Evolutionary conservation across 2,113 vertebrate species (phyloP).

Genomic region (Corythornis cristatus): DNA sequence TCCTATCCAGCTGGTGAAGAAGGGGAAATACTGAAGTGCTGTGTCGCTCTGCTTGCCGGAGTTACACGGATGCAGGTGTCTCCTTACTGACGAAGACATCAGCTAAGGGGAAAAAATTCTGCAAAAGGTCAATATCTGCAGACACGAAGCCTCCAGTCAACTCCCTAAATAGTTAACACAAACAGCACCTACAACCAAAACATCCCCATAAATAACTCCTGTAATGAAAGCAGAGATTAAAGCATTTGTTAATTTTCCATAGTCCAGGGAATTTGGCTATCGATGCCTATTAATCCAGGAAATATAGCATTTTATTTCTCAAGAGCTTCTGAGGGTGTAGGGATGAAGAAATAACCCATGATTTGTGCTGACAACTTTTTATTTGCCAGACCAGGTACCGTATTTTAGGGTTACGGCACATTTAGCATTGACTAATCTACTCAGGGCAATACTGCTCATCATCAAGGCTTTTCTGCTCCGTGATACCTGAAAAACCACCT

Average conservation of each 20-base stretch:
- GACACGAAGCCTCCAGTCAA: neutral
- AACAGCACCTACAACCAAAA: neutral
- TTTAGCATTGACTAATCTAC: constrained; percentile 41
- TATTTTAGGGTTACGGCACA: constrained; percentile 42
- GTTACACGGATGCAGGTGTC: constrained; percentile 80
- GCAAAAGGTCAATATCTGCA: constrained; percentile 61
- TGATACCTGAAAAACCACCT: constrained; percentile 26
- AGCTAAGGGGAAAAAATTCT: constrained; percentile 44
- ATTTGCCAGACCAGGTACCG: neutral
- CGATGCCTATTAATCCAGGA: constrained; percentile 28
- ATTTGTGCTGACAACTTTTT: constrained; percentile 53
- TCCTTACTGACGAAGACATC: constrained; percentile 72
- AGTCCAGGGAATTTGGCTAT: constrained; percentile 17
- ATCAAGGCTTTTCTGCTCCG: neutral
- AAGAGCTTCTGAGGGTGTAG: constrained; percentile 18
- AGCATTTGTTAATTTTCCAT: constrained; percentile 48
- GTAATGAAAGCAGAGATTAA: neutral
- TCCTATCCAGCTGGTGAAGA: constrained; percentile 67
- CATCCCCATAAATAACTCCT: neutral
- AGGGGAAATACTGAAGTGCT: constrained; percentile 66
- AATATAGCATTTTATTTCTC: constrained; percentile 21
- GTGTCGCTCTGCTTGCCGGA: constrained; percentile 8
- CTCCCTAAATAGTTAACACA: constrained; percentile 48
- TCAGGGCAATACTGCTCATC: constrained; percentile 6
- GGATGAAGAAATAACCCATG: constrained; percentile 7